Percentiles rank a stretch among this genome's conserved stretches.
Conservation (phyloP, 2,113 vertebrate genomes). For the Eonycteris spelaea region DNA sequence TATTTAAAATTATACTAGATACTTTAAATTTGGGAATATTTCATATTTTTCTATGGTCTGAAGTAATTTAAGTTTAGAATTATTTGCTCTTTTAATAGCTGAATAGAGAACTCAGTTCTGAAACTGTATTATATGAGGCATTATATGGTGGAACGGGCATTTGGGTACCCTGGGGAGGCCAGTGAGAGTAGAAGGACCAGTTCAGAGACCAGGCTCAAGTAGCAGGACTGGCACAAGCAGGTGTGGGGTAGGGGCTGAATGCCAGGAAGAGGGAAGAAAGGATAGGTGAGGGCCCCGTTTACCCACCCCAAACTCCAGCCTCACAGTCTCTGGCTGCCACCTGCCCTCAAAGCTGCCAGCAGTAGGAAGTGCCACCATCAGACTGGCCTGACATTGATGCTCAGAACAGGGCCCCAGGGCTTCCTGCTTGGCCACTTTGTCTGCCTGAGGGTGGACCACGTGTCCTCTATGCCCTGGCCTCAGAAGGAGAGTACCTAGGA, state of each 20-base stretch:
- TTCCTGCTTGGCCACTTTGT: constrained; percentile 15
- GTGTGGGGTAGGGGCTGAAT: neutral
- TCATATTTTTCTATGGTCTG: neutral
- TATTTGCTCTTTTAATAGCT: neutral
- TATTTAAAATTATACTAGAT: neutral
- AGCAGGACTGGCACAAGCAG: neutral
- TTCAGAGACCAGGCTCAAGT: neutral
- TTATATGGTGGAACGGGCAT: neutral
- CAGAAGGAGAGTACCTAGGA: neutral
- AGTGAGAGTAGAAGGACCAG: neutral
- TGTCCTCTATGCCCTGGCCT: neutral
- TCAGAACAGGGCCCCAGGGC: neutral
- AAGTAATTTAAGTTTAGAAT: constrained; percentile 2
- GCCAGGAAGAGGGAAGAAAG: neutral
- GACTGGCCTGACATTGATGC: neutral
- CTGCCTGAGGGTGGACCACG: neutral
- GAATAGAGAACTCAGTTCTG: neutral
- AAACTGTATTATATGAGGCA: neutral
- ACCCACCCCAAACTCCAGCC: neutral
- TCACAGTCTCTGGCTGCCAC: neutral
- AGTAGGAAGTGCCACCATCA: neutral
- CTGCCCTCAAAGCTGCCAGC: neutral
- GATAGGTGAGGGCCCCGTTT: neutral
- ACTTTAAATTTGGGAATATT: neutral
- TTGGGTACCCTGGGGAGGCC: neutral